Conservation (phyloP, 2,888 invertebrate genomes). For the Andrena minutula region DNA sequence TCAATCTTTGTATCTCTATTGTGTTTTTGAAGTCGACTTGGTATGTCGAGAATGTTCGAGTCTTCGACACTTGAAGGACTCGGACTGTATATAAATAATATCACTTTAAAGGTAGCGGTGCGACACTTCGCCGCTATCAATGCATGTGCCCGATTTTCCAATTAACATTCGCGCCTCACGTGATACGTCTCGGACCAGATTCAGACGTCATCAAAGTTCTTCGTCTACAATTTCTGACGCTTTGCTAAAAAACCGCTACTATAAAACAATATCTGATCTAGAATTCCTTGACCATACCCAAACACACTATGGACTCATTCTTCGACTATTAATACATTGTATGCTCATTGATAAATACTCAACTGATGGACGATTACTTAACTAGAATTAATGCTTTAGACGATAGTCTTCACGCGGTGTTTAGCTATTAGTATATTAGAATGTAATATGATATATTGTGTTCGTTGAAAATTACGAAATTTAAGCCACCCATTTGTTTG, state of each 20-base stretch:
- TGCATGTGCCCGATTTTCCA: conserved; percentile 81
- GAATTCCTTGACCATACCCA: background rate
- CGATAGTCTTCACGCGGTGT: no score
- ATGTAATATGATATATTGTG: no score
- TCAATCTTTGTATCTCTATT: conserved; percentile 16
- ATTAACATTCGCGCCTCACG: conserved; percentile 77
- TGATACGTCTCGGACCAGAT: conserved; percentile 36
- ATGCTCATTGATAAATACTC: no score
- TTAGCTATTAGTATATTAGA: no score
- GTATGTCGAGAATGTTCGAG: conserved; percentile 41
- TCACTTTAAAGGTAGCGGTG: conserved; percentile 55
- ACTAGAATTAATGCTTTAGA: no score
- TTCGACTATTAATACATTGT: background rate
- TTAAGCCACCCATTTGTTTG: no score
- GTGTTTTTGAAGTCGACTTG: conserved; percentile 13
- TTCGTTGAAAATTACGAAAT: no score
- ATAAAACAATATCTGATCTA: background rate
- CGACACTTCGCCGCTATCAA: conserved; percentile 62
- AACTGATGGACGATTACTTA: no score
- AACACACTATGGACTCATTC: background rate
- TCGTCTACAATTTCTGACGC: conserved; percentile 9
- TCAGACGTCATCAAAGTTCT: conserved; percentile 52
- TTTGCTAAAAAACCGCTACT: background rate
- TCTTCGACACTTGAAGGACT: conserved; percentile 51
- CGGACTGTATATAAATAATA: conserved; percentile 63